phyloP scores from a whole-genome alignment of 2,113 vertebrate genomes.

The Ailurus styani region DNA sequence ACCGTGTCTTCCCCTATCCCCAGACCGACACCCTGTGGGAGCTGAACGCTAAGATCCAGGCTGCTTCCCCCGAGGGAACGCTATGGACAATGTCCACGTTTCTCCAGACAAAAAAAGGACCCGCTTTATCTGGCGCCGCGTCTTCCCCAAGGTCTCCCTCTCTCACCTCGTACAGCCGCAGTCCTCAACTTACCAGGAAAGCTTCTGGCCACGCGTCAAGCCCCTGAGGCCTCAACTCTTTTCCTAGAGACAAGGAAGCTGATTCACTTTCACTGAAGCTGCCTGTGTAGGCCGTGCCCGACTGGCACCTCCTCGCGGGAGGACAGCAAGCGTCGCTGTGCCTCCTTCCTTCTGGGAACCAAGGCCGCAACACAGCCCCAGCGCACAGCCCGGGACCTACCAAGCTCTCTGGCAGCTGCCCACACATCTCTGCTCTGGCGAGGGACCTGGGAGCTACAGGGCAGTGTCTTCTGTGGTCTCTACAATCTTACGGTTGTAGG shows the following conservation, averaged over 20 bases:
- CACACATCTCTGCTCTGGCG: not conserved
- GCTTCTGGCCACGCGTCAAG: slow-evolving; percentile 69
- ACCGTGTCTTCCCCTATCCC: not conserved
- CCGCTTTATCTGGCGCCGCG: not conserved
- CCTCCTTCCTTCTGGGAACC: not conserved
- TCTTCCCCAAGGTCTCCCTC: not conserved
- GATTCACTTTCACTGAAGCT: not conserved
- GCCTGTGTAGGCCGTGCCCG: not conserved
- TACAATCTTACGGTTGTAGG: not conserved
- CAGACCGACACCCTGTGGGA: not conserved
- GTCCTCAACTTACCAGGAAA: slow-evolving; percentile 44
- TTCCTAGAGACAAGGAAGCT: slow-evolving; percentile 70
- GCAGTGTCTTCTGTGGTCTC: accelerated
- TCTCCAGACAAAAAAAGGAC: not conserved
- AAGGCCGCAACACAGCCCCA: accelerated
- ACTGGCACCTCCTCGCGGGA: not conserved
- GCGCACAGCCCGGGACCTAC: accelerated
- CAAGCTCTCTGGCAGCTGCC: not conserved
- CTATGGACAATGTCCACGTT: accelerated
- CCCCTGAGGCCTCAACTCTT: slow-evolving; percentile 56
- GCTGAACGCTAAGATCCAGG: not conserved
- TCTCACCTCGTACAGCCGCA: accelerated
- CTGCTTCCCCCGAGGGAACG: not conserved
- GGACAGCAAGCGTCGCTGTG: accelerated
- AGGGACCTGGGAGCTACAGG: too few species aligned